phyloP scores from a whole-genome alignment of 23 tunicate species.

The Phallusia fumigata region DNA sequence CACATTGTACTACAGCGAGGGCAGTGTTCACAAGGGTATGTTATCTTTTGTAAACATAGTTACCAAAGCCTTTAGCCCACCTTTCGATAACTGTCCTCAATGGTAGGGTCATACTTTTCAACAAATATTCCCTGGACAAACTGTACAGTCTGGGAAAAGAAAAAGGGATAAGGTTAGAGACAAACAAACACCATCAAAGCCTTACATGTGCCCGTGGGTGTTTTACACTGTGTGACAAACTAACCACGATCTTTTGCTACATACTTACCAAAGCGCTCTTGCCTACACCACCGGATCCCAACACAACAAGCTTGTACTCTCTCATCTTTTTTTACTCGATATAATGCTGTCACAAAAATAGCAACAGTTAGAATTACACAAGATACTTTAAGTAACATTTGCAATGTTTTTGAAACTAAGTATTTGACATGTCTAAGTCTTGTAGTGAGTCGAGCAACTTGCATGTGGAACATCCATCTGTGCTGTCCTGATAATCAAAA shows the following conservation, averaged over 20 bases:
- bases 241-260: neutral
- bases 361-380: too few species aligned
- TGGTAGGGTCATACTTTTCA: slow-evolving; percentile 99
- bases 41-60: too few species aligned
- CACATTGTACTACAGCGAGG: too few species aligned
- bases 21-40: too few species aligned
- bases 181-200: slow-evolving; percentile 12
- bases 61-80: slow-evolving; percentile 20
- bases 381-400: too few species aligned
- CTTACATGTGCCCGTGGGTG: neutral
- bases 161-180: neutral
- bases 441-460: too few species aligned
- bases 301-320: slow-evolving; percentile 98
- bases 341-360: too few species aligned
- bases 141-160: slow-evolving; percentile 86
- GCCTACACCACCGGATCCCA: slow-evolving; percentile 99
- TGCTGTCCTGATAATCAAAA: too few species aligned
- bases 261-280: slow-evolving; percentile 95
- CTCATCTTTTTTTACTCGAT: slow-evolving; percentile 43
- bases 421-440: too few species aligned
- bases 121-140: slow-evolving; percentile 99
- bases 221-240: neutral
- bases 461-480: too few species aligned
- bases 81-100: slow-evolving; percentile 99
- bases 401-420: too few species aligned